Conservation (phyloP, 1,140 invertebrate species). For the Anoplolepis gracilipes region DNA sequence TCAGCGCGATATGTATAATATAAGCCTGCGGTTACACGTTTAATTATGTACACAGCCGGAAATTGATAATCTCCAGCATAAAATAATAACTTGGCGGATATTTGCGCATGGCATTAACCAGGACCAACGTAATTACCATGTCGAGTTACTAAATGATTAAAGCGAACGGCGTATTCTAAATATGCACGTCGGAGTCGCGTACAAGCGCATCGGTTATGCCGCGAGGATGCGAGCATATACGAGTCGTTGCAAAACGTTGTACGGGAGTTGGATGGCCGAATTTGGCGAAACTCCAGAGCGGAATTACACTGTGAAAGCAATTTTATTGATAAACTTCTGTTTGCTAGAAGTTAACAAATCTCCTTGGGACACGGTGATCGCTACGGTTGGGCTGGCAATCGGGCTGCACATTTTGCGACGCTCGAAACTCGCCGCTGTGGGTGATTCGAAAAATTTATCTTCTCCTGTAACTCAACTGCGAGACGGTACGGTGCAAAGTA, state of each 20-base stretch:
- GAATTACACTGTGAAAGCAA: constrained; percentile 51
- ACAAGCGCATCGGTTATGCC: constrained; percentile 42
- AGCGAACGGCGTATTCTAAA: constrained; percentile 53
- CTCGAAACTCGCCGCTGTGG: constrained; percentile 15
- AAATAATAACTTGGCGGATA: constrained; percentile 60
- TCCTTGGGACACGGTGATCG: constrained; percentile 54
- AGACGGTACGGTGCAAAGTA: constrained; percentile 16
- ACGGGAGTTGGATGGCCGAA: constrained; percentile 35
- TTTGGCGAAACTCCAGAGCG: constrained; percentile 60
- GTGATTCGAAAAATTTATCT: constrained; percentile 60
- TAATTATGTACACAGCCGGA: constrained; percentile 8
- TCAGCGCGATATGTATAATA: constrained; percentile 12
- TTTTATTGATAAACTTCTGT: constrained; percentile 67
- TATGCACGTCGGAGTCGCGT: constrained; percentile 31
- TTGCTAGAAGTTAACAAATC: constrained; percentile 59
- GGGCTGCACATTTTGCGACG: constrained; percentile 6
- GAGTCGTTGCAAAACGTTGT: constrained; percentile 10
- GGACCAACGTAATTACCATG: constrained; percentile 58
- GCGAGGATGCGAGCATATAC: not conserved
- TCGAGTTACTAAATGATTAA: constrained; percentile 62
- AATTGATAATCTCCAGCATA: constrained; percentile 52
- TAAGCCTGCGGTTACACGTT: constrained; percentile 3
- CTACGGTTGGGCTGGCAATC: constrained; percentile 14
- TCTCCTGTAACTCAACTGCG: constrained; percentile 35
- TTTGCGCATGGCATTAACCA: constrained; percentile 55